Evolutionary conservation across 2,888 invertebrate species (phyloP).

Genomic region (Tetheella fluctuosa): DNA sequence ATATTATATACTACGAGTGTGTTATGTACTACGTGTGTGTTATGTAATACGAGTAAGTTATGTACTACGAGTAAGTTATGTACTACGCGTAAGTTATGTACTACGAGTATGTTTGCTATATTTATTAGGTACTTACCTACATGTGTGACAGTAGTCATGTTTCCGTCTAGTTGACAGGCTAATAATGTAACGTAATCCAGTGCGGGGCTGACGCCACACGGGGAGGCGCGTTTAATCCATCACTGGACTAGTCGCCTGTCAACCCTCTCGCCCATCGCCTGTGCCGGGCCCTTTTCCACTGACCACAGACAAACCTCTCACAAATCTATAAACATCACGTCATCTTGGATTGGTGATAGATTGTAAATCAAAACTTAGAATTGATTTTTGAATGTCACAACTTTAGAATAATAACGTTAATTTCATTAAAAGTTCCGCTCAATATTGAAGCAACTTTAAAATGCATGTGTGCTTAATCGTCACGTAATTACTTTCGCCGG

Average conservation of each 20-base stretch:
- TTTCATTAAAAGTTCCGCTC: too few relatives aligned
- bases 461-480: too few relatives aligned
- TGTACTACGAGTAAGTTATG: too few relatives aligned
- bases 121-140: not conserved
- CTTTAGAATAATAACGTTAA: too few relatives aligned
- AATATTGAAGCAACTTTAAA: too few relatives aligned
- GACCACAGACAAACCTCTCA: not conserved
- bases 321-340: not conserved
- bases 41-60: too few relatives aligned
- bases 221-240: conserved; percentile 6
- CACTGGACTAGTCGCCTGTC: conserved; percentile 7
- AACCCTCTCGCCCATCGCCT: not conserved
- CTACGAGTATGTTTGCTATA: not conserved
- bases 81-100: too few relatives aligned
- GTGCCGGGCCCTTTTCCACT: not conserved
- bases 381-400: not conserved
- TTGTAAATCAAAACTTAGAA: not conserved
- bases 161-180: conserved; percentile 15
- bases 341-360: not conserved
- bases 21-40: too few relatives aligned
- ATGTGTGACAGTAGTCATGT: conserved; percentile 9
- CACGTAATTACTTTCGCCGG: too few relatives aligned
- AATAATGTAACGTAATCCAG: conserved; percentile 14
- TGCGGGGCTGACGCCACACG: not conserved
- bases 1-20: too few relatives aligned